A percentile compares a stretch with the other conserved stretches of the same genome.
Evolutionary conservation across 2,888 invertebrate species (phyloP).

Genomic region (Caenorhabditis doughertyi): DNA sequence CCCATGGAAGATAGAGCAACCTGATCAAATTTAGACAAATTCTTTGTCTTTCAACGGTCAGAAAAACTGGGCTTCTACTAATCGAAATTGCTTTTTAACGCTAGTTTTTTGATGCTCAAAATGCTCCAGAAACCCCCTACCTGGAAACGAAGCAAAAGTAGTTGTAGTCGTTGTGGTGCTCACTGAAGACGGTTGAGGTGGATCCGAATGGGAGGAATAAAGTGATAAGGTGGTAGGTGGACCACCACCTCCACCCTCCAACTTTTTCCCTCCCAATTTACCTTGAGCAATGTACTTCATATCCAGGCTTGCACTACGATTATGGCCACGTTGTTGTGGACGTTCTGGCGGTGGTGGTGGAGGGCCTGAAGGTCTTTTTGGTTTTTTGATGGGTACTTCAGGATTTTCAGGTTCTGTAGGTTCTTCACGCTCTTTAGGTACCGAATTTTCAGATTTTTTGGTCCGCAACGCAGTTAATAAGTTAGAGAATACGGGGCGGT

Average conservation of each 20-base stretch:
- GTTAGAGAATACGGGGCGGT: too few relatives aligned
- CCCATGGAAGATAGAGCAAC: too few relatives aligned
- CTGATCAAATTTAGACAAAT: too few relatives aligned
- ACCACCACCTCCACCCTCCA: background rate
- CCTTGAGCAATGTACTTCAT: conserved; percentile 74
- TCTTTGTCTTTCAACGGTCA: too few relatives aligned
- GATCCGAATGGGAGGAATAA: conserved; percentile 48
- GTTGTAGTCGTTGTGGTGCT: conserved; percentile 44
- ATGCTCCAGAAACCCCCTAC: background rate
- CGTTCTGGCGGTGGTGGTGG: conserved; percentile 81
- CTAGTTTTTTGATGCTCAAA: too few relatives aligned
- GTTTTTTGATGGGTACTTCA: too few relatives aligned
- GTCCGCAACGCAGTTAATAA: too few relatives aligned
- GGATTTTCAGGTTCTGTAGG: too few relatives aligned
- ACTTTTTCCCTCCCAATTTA: conserved; percentile 13
- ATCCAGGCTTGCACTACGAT: conserved; percentile 79
- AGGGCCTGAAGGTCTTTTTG: conserved; percentile 79
- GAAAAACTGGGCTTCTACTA: too few relatives aligned
- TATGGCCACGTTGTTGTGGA: conserved; percentile 76
- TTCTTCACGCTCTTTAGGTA: too few relatives aligned
- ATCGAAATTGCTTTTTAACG: too few relatives aligned
- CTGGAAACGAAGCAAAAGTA: conserved; percentile 54
- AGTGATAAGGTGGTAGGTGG: conserved; percentile 47
- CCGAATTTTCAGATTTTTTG: too few relatives aligned
- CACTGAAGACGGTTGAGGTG: conserved; percentile 11